Base-by-base conservation (phyloP, 1,140 invertebrate species). In the Vollenhovia emeryi region DNA sequence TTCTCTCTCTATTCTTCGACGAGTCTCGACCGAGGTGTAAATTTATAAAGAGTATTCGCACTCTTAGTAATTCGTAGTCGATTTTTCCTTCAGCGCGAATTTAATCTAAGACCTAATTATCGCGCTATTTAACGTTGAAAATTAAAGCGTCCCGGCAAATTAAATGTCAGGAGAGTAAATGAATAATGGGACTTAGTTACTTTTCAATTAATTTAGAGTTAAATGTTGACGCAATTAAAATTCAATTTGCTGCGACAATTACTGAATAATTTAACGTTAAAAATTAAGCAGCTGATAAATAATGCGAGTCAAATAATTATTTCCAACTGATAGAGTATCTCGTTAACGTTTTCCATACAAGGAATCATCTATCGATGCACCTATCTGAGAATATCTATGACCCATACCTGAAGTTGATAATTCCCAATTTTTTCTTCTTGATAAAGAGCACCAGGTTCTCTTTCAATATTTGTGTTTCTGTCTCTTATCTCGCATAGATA, bases 41-140 rank as follows among this genome's bases (percentile, higher is more conserved):
- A 80, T 36, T 80, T 30, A 24, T 69, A 71, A 45, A 33, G 50
- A 43, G 13, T 40, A 33, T 71, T 71, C 64, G 24, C 50, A 30
- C 24, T 82, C 78, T 13, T 40, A 71, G 64, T 80, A 57, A 80
- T 80, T 71, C 78, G n/a, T 43, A 57, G 50, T 82, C 50, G 13
- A 82, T 82, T 71, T 68, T 73, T 82, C 36, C 18, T 36, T 24
- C 36, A 6, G 50, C 18, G 78, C 13, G 66, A 82, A 73, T 82
- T 82, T 82, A 55, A 82, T 82, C 50, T 71, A 82, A 59, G 78
- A 82, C 36, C 50, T 57, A 82, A 82, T 82, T 82, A 82, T 82
- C 36, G 36, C 36, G 78, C 78, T 82, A 82, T 57, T 82, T 82
- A 82, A 82, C 66, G 78, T 73, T 50, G 66, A 82, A 82, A 82